phyloP scores from a whole-genome alignment of 37 sponge, comb jelly and placozoan species.

The Diacarnus erythraeanus region DNA sequence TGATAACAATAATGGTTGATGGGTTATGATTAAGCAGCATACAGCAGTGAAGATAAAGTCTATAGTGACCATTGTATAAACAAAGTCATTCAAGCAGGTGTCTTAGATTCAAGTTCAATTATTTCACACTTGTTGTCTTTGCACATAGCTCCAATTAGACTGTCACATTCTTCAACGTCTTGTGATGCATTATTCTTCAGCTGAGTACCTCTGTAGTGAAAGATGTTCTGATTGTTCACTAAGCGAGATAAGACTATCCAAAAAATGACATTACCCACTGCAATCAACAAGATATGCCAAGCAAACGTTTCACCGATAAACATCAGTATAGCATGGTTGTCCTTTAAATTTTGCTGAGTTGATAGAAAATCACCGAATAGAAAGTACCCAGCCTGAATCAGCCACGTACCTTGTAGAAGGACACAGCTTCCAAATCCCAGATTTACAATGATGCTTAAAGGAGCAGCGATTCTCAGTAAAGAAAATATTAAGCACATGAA shows the following conservation, averaged over 20 bases:
- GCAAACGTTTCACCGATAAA: background rate
- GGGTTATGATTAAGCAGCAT: no score
- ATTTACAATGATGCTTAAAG: slow-evolving; percentile 43
- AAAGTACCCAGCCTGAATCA: slow-evolving; percentile 45
- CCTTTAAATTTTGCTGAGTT: background rate
- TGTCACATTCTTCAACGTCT: background rate
- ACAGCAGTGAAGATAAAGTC: no score
- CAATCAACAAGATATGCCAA: background rate
- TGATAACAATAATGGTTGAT: no score
- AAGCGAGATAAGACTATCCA: background rate
- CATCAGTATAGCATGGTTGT: background rate
- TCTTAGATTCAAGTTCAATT: background rate
- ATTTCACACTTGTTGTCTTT: background rate
- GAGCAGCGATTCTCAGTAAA: slow-evolving; percentile 12
- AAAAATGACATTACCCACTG: background rate
- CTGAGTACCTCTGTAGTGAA: no score
- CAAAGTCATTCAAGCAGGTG: no score
- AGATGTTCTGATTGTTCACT: no score
- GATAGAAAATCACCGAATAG: background rate
- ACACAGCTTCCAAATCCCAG: slow-evolving; percentile 22
- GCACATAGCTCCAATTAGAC: background rate
- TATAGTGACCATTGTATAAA: no score
- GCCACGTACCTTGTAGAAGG: slow-evolving; percentile 62
- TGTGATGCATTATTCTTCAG: background rate
- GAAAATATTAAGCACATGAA: slow-evolving; percentile 20